phyloP scores from a whole-genome alignment of 2,113 vertebrate species.

The Campylomormyrus numenius region DNA sequence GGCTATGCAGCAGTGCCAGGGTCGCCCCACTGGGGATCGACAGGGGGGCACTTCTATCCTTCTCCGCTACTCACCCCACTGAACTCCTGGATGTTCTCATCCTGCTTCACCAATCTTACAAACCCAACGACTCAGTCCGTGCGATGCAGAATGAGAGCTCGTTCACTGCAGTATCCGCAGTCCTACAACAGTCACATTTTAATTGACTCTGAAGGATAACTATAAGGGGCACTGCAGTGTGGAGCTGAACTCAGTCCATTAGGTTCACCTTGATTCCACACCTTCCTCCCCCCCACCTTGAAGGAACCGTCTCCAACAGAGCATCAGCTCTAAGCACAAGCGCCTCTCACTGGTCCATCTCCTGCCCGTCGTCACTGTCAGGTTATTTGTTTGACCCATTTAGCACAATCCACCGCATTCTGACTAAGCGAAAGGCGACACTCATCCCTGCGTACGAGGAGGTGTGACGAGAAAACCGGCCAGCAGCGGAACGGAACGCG shows the following conservation, averaged over 20 bases:
- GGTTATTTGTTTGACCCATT: background rate
- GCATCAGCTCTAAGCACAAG: background rate
- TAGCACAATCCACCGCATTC: background rate
- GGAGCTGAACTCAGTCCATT: background rate
- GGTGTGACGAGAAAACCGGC: background rate
- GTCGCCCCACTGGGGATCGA: too few species aligned
- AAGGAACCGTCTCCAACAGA: background rate
- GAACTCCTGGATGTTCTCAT: background rate
- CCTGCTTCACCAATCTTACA: background rate
- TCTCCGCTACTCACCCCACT: background rate
- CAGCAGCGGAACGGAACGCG: background rate
- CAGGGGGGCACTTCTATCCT: background rate
- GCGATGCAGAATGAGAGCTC: background rate
- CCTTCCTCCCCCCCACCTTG: background rate
- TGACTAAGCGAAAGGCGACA: background rate
- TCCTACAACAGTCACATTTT: background rate
- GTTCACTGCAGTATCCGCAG: background rate
- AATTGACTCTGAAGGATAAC: background rate
- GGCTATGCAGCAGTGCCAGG: slow-evolving; percentile 25
- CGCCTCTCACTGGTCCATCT: background rate
- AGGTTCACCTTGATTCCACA: background rate
- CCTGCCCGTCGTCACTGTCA: background rate
- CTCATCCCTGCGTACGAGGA: background rate
- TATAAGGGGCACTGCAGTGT: background rate
- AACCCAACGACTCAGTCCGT: background rate